Conservation (phyloP, 2,888 invertebrate species). For the Chrysina gloriosa region DNA sequence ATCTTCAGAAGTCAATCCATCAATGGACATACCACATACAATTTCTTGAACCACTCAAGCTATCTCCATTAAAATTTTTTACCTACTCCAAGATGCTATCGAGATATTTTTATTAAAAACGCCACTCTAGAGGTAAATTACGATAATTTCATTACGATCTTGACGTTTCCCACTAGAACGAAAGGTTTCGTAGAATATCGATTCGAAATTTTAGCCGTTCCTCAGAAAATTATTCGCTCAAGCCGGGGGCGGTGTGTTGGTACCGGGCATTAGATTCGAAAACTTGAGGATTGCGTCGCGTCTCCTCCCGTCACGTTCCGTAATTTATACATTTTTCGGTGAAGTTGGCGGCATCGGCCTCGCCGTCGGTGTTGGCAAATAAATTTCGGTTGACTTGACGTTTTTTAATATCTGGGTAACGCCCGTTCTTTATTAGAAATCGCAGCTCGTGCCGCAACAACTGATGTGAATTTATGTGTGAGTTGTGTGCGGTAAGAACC, state of each 20-base stretch:
- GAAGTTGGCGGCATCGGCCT: neutral
- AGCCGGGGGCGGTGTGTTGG: neutral
- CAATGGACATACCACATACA: too few relatives aligned
- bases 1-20: too few relatives aligned
- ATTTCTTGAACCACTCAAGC: too few relatives aligned
- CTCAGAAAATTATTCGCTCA: neutral
- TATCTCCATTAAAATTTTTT: too few relatives aligned
- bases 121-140: neutral
- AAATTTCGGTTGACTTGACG: conserved; percentile 29
- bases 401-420: conserved; percentile 34
- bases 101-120: too few relatives aligned
- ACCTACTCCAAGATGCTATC: too few relatives aligned
- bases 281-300: neutral
- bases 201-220: neutral
- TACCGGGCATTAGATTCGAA: conserved; percentile 3
- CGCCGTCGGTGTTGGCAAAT: conserved; percentile 27
- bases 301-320: conserved; percentile 17
- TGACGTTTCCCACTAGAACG: too few relatives aligned
- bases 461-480: conserved; percentile 36
- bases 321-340: conserved; percentile 32
- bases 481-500: conserved; percentile 6
- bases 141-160: neutral
- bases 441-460: conserved; percentile 30
- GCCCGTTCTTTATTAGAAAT: conserved; percentile 35
- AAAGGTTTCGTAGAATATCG: too few relatives aligned